A percentile compares a stretch with the other conserved stretches of the same genome.
phyloP scores from a whole-genome alignment of 2,113 vertebrate genomes.

The Protobothrops mucrosquamatus region DNA sequence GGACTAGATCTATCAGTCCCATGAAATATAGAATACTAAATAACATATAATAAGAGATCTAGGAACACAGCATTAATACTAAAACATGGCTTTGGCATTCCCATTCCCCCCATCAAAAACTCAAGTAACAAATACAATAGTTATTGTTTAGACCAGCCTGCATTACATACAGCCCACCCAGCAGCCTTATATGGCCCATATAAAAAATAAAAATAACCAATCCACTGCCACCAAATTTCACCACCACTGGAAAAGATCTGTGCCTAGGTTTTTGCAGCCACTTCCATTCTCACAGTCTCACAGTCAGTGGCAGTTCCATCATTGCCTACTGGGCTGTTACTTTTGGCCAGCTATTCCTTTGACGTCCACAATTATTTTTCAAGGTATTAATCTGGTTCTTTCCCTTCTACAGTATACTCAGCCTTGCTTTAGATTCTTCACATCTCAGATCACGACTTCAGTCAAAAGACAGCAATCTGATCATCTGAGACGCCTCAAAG shows the following conservation, averaged over 20 bases:
- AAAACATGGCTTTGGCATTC: background rate
- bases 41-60: background rate
- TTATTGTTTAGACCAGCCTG: background rate
- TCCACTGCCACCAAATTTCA: background rate
- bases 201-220: background rate
- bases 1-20: background rate
- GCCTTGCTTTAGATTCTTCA: background rate
- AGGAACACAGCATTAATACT: background rate
- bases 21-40: background rate
- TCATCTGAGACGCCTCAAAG: background rate
- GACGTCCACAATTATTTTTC: background rate
- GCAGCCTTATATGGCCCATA: background rate
- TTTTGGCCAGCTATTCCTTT: background rate
- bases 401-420: background rate
- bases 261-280: background rate
- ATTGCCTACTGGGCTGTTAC: background rate
- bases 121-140: background rate
- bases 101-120: background rate
- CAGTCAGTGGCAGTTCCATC: background rate
- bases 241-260: background rate
- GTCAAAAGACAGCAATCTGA: background rate
- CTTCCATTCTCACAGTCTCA: background rate
- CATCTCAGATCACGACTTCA: background rate
- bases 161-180: background rate
- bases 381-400: background rate